Base-by-base conservation (phyloP, 2,888 invertebrate genomes). In the Pasiphila rectangulata region DNA sequence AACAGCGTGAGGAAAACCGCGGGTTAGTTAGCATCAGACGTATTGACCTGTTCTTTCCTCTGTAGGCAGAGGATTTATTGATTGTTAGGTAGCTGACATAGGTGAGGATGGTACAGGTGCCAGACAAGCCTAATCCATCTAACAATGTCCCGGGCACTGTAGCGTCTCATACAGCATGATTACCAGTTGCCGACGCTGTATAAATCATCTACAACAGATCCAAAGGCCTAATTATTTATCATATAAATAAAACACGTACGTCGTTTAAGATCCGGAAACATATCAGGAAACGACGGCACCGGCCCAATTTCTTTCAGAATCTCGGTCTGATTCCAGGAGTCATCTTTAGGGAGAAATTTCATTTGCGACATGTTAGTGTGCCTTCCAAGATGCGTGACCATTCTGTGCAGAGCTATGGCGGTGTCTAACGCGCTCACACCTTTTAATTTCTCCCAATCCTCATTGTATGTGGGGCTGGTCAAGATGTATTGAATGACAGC, bases 401-500 rank as follows among this genome's bases (percentile, higher is more conserved):
- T 56, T 45, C 64, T 72, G 30, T 83, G 74, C 6, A 87, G 47
- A 9, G 67, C 77, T 21, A 72, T 72, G 0, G 77, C 72, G 0
- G 75, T 70, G 1, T 83, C 75, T 21, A 85, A 43, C 1, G 69
- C 70, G 2, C 63, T 54, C 0, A 82, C 72, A 3, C 79, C 82
- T 30, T 60, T 73, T 3, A 68, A 68, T 10, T 66, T 66, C 1
- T 66, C 48, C 75, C 75, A 80, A 7, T 72, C 61, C 1, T 72
- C 72, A 2, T 68, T 72, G 17, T 75, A 79, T 38, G 73, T 62
- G 0, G 78, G 67, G 12, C 77, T 76, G 3, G 80, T 78, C 4
- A 86, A 62, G 46, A 82, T 79, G 53, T 79, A 77, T 52, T 76
- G 68, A 1, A 84, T 75, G 2, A 85, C 44, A 0, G 75, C 67